Evolutionary conservation across 1,140 invertebrate species (phyloP).

Genomic region (Rhopalosiphum padi): DNA sequence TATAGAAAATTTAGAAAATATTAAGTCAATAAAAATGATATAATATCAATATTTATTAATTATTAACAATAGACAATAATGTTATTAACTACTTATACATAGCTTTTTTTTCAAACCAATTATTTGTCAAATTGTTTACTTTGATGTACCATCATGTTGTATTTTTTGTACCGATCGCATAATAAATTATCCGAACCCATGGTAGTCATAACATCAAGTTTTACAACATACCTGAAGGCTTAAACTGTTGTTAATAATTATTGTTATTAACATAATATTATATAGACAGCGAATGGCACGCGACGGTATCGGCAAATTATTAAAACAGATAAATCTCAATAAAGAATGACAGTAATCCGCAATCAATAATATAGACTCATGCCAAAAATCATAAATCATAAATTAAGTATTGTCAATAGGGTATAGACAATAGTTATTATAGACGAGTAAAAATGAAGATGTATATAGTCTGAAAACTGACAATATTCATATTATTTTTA

Average conservation of each 20-base stretch:
- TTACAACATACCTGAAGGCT: slow-evolving; percentile 14
- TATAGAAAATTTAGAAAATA: neutral
- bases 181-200: neutral
- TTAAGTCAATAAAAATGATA: neutral
- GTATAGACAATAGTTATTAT: neutral
- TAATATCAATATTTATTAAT: neutral
- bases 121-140: neutral
- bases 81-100: neutral
- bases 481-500: neutral
- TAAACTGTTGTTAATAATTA: neutral
- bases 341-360: neutral
- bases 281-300: neutral
- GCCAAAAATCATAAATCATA: neutral
- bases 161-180: neutral
- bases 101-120: neutral
- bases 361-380: neutral
- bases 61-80: neutral
- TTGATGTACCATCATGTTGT: neutral
- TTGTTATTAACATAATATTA: neutral
- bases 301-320: neutral
- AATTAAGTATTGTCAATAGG: neutral
- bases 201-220: neutral
- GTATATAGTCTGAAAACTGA: neutral
- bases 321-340: neutral
- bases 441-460: neutral